Conservation (phyloP, 2,797 vertebrate genomes). For the Phalloptychus januarius region DNA sequence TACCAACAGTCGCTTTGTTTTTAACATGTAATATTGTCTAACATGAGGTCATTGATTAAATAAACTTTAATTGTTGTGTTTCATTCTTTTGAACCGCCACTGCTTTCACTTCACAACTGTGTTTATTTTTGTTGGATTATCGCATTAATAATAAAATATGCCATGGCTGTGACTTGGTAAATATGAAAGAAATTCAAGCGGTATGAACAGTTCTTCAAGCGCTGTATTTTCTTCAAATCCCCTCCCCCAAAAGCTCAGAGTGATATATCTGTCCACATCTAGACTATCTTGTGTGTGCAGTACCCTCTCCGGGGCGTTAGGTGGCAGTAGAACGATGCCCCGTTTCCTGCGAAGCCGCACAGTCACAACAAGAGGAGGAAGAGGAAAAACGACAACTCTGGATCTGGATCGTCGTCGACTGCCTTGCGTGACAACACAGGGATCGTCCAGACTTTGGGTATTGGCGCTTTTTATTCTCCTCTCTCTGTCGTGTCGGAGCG, state of each 20-base stretch:
- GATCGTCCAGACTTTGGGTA: conserved; percentile 75
- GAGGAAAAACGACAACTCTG: conserved; percentile 80
- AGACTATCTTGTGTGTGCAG: conserved; percentile 25
- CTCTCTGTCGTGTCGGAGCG: not conserved
- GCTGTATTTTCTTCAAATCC: not conserved
- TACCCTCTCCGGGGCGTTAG: conserved; percentile 63
- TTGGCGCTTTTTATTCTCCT: conserved; percentile 34
- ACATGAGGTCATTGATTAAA: no score
- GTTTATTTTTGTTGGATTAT: not conserved
- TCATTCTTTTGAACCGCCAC: no score
- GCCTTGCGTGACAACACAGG: conserved; percentile 79
- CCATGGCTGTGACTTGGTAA: not conserved
- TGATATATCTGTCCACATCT: fast-evolving
- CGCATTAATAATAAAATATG: not conserved
- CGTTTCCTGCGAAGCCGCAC: conserved; percentile 60
- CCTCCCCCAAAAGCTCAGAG: conserved; percentile 3
- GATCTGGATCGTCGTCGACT: conserved; percentile 78
- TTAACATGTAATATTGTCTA: no score
- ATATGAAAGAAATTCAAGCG: not conserved
- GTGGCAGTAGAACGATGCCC: conserved; percentile 56
- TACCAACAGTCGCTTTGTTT: no score
- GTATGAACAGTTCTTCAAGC: not conserved
- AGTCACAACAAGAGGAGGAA: conserved; percentile 81
- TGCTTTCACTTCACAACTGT: not conserved
- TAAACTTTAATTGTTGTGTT: no score